These are phyloP conservation scores for Pomacea canaliculata DNA, from an alignment of 2,888 invertebrate species.

Conservation along the genomic window DNA sequence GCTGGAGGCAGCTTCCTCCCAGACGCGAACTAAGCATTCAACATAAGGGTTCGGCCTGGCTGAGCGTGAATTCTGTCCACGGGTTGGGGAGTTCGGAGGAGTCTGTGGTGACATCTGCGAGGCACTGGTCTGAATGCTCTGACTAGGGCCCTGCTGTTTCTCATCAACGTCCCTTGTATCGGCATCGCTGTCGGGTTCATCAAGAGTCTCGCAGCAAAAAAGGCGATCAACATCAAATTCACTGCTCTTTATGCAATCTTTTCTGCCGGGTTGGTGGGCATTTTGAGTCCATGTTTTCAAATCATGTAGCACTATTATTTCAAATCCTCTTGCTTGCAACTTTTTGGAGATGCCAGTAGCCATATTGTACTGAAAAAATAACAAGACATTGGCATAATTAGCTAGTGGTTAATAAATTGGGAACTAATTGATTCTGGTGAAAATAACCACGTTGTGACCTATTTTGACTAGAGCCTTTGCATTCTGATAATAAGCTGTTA, in stretches of 20 bases:
- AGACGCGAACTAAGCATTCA: conserved; percentile 15
- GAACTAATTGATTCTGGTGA: no score
- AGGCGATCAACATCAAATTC: conserved; percentile 8
- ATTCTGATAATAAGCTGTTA: no score
- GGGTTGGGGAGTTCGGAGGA: conserved; percentile 26
- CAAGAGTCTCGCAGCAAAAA: conserved; percentile 37
- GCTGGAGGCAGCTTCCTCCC: not conserved
- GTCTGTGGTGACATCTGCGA: not conserved
- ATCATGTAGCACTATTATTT: conserved; percentile 15
- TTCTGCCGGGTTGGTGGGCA: not conserved
- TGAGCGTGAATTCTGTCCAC: not conserved
- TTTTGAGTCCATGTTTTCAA: conserved; percentile 4
- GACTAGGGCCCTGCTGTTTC: not conserved
- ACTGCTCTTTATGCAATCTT: not conserved
- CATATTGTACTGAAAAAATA: not conserved
- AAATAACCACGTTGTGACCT: no score
- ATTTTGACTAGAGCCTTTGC: no score
- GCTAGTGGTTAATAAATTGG: no score
- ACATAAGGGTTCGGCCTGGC: conserved; percentile 22
- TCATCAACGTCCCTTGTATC: not conserved
- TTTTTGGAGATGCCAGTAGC: conserved; percentile 4
- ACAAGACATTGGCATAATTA: no score
- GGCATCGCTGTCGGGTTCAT: conserved; percentile 36
- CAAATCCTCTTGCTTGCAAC: conserved; percentile 3
- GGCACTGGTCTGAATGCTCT: not conserved